These are phyloP conservation scores for Ormyrus pomaceus DNA, from an alignment of 2,888 invertebrate genomes.

Conservation along the genomic window DNA sequence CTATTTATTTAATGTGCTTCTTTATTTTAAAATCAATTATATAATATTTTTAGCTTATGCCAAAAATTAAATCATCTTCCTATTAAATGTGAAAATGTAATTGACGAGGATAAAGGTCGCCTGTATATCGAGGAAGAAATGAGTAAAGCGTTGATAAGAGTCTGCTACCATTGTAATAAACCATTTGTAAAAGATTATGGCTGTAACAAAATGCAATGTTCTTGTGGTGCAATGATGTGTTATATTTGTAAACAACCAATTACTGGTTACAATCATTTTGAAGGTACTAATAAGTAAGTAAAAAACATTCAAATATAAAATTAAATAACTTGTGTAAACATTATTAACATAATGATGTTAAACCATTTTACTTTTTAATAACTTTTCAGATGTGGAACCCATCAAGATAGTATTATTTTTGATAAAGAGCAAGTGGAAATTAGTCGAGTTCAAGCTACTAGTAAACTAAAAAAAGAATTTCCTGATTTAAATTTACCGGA, in stretches of 20 bases:
- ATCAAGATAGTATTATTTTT: slow-evolving; percentile 20
- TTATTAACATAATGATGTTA: slow-evolving; percentile 4
- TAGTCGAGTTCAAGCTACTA: neutral
- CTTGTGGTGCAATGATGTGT: slow-evolving; percentile 65
- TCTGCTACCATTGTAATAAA: slow-evolving; percentile 65
- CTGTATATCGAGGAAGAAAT: slow-evolving; percentile 78
- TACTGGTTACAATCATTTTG: slow-evolving; percentile 28
- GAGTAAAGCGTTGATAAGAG: slow-evolving; percentile 76
- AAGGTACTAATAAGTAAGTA: neutral
- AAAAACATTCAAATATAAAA: neutral
- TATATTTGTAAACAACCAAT: slow-evolving; percentile 42
- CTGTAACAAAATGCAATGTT: slow-evolving; percentile 65
- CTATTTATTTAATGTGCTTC: no score
- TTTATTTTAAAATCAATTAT: no score
- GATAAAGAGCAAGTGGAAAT: slow-evolving; percentile 29
- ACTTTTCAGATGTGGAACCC: slow-evolving; percentile 14
- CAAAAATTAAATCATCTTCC: slow-evolving; percentile 78
- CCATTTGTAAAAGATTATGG: slow-evolving; percentile 70
- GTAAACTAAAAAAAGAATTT: slow-evolving; percentile 12
- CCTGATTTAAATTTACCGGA: slow-evolving; percentile 44
- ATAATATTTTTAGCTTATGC: slow-evolving; percentile 68
- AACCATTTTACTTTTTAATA: slow-evolving; percentile 11
- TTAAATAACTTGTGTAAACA: neutral
- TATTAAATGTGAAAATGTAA: slow-evolving; percentile 76
- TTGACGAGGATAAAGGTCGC: slow-evolving; percentile 74